Conservation (phyloP, 2,113 vertebrate species). For the Erythrocercus mccallii region DNA sequence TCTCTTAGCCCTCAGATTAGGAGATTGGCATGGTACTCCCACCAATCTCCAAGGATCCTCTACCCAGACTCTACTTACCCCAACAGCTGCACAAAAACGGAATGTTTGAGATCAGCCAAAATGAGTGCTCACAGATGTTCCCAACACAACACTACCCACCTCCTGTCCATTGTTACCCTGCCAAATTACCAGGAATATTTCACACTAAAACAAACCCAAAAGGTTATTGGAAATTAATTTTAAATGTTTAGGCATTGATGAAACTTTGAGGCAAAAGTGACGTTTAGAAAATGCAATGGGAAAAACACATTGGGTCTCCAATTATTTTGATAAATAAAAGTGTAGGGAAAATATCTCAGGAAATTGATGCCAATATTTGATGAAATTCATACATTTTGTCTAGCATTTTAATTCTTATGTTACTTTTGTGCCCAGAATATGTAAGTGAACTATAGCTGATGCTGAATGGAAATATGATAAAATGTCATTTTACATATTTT, state of each 20-base stretch:
- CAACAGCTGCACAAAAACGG: background rate
- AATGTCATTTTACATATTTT: background rate
- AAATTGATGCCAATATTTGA: background rate
- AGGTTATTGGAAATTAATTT: background rate
- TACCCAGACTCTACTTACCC: background rate
- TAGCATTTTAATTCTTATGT: background rate
- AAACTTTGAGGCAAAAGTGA: background rate
- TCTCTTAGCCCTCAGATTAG: background rate
- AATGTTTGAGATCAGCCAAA: background rate
- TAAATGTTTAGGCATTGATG: background rate
- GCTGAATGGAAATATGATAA: background rate
- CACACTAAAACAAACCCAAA: background rate
- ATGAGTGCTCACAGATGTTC: background rate
- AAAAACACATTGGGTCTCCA: background rate
- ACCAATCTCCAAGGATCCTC: background rate
- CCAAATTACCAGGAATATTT: background rate
- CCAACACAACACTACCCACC: background rate
- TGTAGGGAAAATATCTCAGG: background rate
- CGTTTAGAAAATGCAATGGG: rapidly evolving
- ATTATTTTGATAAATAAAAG: background rate
- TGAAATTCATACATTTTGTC: background rate
- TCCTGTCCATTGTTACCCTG: background rate
- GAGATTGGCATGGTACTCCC: background rate
- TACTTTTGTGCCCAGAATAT: background rate
- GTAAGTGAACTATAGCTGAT: background rate